These are phyloP conservation scores for Isurus oxyrinchus DNA, from an alignment of 2,113 vertebrate genomes.

Conservation along the genomic window DNA sequence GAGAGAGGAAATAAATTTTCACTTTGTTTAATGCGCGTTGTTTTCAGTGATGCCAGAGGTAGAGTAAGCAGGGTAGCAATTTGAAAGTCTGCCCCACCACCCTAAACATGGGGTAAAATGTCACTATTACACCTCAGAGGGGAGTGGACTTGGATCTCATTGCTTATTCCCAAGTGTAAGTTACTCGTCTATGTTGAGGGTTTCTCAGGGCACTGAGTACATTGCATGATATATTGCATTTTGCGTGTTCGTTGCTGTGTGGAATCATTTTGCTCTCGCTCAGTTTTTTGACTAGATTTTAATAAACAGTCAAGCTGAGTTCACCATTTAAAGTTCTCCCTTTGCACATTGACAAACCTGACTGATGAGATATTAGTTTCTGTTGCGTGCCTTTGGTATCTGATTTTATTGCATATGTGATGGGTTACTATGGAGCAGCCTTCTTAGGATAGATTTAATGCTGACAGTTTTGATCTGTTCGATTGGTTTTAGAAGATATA, in stretches of 20 bases:
- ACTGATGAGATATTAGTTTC: neutral
- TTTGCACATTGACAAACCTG: neutral
- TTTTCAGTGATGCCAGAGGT: neutral
- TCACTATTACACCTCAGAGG: neutral
- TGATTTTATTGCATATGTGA: neutral
- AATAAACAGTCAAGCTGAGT: neutral
- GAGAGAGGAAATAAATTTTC: neutral
- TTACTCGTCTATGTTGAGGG: neutral
- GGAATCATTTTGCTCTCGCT: neutral
- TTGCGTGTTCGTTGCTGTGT: neutral
- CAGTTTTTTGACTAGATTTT: neutral
- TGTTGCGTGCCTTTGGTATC: neutral
- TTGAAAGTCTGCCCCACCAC: neutral
- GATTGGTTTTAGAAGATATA: neutral
- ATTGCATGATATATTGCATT: neutral
- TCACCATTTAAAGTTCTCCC: neutral
- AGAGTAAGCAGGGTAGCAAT: neutral
- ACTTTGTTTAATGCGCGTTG: neutral
- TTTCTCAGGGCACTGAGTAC: neutral
- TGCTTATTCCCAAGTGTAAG: neutral
- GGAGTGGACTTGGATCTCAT: neutral
- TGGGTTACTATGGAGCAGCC: neutral
- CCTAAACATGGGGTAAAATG: neutral
- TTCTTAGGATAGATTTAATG: neutral
- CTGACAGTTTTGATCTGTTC: neutral